Evolutionary conservation across 1,140 invertebrate species (phyloP).

Genomic region (Calephelis nemesis): DNA sequence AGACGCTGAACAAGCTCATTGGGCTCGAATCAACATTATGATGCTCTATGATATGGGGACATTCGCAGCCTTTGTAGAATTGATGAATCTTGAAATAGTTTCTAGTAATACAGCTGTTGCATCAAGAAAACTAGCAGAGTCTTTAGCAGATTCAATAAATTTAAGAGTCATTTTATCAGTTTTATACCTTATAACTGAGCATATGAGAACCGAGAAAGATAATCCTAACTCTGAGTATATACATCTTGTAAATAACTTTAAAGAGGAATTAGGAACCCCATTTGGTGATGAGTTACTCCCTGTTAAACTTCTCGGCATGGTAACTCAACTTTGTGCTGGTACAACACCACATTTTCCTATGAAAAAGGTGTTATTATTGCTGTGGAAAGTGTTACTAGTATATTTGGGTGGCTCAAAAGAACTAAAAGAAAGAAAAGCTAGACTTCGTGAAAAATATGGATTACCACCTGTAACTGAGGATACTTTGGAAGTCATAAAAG

Average conservation of each 20-base stretch:
- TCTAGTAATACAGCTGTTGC: constrained; percentile 87
- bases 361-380: constrained; percentile 96
- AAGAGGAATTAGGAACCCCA: constrained; percentile 87
- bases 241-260: constrained; percentile 87
- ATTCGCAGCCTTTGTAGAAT: constrained; percentile 93
- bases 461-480: constrained; percentile 92
- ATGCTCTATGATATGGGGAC: constrained; percentile 93
- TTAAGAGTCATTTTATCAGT: constrained; percentile 95
- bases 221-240: constrained; percentile 83
- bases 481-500: constrained; percentile 94
- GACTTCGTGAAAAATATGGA: constrained; percentile 85
- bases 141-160: constrained; percentile 94
- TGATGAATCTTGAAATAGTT: constrained; percentile 97
- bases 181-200: constrained; percentile 96
- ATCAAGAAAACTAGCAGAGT: constrained; percentile 93
- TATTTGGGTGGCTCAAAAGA: constrained; percentile 93
- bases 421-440: constrained; percentile 86
- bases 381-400: constrained; percentile 97
- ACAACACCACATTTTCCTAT: constrained; percentile 97
- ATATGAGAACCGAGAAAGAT: constrained; percentile 86
- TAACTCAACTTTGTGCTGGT: constrained; percentile 96
- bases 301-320: constrained; percentile 95
- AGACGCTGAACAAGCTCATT: constrained; percentile 91
- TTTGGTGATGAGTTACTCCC: constrained; percentile 90
- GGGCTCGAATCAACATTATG: constrained; percentile 91